These are phyloP conservation scores for Pediacus dermestoides DNA, from an alignment of 2,888 invertebrate species.

Conservation along the genomic window DNA sequence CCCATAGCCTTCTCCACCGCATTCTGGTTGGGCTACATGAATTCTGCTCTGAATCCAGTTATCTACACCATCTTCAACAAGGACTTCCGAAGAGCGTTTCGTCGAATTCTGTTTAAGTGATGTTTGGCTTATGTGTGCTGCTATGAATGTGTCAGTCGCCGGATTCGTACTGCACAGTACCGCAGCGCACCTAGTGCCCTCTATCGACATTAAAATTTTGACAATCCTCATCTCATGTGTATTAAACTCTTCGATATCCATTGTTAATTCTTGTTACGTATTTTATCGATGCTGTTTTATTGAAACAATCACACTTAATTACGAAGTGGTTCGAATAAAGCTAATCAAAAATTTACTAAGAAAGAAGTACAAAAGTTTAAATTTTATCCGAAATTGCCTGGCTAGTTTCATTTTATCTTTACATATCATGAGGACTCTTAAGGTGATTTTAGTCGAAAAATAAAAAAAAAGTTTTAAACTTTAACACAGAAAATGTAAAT, in stretches of 20 bases:
- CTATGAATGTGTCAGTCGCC: constrained; percentile 68
- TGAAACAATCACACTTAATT: too few species aligned
- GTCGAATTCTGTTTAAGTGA: constrained; percentile 94
- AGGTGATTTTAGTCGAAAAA: too few species aligned
- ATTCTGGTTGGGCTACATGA: constrained; percentile 97
- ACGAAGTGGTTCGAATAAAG: too few species aligned
- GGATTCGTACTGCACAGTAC: constrained; percentile 59
- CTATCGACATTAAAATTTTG: constrained; percentile 44
- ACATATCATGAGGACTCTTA: too few species aligned
- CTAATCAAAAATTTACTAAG: too few species aligned
- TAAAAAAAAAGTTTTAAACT: too few species aligned
- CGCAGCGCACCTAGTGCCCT: constrained; percentile 61
- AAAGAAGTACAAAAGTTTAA: too few species aligned
- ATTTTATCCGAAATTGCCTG: too few species aligned
- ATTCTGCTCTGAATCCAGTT: constrained; percentile 91
- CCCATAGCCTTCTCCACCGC: constrained; percentile 85
- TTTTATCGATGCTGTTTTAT: too few species aligned
- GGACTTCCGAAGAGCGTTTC: constrained; percentile 93
- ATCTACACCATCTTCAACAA: constrained; percentile 97
- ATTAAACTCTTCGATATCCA: constrained; percentile 11
- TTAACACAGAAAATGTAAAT: too few species aligned
- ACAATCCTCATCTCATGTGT: constrained; percentile 35
- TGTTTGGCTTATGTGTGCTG: constrained; percentile 83
- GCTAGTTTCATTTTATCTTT: too few species aligned
- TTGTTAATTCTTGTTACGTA: constrained; percentile 19